These are phyloP conservation scores for Rhopilema esculentum DNA, from an alignment of 30 jellyfish, hydroid and myxozoan species.

Conservation along the genomic window DNA sequence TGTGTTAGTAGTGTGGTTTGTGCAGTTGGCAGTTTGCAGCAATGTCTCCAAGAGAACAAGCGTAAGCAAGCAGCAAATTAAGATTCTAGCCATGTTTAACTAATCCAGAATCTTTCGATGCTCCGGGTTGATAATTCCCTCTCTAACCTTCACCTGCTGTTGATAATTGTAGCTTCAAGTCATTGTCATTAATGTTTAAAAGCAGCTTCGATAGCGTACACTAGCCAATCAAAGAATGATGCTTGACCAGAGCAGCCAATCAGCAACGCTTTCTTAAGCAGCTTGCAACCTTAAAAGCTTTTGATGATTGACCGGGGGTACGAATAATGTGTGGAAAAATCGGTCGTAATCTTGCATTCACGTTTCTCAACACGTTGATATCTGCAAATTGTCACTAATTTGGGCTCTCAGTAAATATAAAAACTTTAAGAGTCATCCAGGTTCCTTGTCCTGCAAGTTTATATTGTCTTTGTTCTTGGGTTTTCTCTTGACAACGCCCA, in stretches of 20 bases:
- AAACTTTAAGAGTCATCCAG: too few relatives aligned
- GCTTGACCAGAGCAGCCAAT: background rate
- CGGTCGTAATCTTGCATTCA: background rate
- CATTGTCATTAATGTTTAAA: background rate
- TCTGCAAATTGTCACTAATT: background rate
- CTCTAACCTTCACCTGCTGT: background rate
- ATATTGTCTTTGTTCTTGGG: too few relatives aligned
- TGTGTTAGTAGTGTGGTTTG: background rate
- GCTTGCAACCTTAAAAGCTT: background rate
- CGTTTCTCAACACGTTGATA: background rate
- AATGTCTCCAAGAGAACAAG: background rate
- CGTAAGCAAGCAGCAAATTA: background rate
- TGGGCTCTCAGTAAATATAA: background rate
- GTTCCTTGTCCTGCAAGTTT: too few relatives aligned
- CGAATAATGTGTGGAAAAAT: background rate
- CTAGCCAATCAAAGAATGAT: background rate
- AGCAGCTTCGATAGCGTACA: background rate
- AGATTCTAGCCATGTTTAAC: background rate
- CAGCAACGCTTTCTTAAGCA: background rate
- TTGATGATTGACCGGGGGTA: background rate
- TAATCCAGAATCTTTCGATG: background rate
- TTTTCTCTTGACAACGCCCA: too few relatives aligned
- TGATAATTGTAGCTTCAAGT: background rate
- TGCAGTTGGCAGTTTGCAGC: slow-evolving; percentile 1
- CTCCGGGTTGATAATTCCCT: background rate